Evolutionary conservation across 2,797 vertebrate genomes (phyloP).

Genomic region (Sebastes reedi): DNA sequence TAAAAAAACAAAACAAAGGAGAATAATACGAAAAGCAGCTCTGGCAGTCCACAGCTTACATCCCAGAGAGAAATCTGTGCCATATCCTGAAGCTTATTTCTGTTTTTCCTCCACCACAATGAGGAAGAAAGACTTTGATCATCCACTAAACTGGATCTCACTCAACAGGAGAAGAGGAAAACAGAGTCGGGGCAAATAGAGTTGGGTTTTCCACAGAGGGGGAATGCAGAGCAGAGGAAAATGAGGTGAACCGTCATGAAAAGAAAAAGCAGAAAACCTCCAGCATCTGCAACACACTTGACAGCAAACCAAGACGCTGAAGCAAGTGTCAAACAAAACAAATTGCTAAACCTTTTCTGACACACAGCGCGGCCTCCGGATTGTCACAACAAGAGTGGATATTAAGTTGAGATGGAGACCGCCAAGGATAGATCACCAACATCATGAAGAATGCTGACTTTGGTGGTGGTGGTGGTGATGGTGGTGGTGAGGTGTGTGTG

Average conservation of each 20-base stretch:
- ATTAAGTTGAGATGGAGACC: slow-evolving; percentile 51
- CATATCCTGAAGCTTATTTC: slow-evolving; percentile 52
- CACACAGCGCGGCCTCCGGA: slow-evolving; percentile 11
- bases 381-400: slow-evolving; percentile 50
- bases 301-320: slow-evolving; percentile 55
- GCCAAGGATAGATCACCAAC: slow-evolving; percentile 44
- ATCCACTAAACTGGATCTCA: slow-evolving; percentile 40
- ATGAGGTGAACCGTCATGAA: slow-evolving; percentile 52
- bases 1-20: slow-evolving; percentile 13
- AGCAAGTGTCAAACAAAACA: slow-evolving; percentile 63
- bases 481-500: background rate
- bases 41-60: slow-evolving; percentile 12
- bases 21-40: slow-evolving; percentile 22
- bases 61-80: slow-evolving; percentile 49
- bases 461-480: background rate
- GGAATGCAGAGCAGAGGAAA: slow-evolving; percentile 47
- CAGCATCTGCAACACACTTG: slow-evolving; percentile 38
- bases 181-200: slow-evolving; percentile 40
- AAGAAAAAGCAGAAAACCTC: slow-evolving; percentile 37
- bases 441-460: slow-evolving; percentile 51
- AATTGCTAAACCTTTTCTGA: slow-evolving; percentile 53
- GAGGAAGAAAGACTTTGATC: slow-evolving; percentile 73
- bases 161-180: slow-evolving; percentile 43
- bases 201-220: slow-evolving; percentile 32
- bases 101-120: slow-evolving; percentile 48